phyloP scores from a whole-genome alignment of 2,113 vertebrate genomes.

The Trematocara nigrifrons region DNA sequence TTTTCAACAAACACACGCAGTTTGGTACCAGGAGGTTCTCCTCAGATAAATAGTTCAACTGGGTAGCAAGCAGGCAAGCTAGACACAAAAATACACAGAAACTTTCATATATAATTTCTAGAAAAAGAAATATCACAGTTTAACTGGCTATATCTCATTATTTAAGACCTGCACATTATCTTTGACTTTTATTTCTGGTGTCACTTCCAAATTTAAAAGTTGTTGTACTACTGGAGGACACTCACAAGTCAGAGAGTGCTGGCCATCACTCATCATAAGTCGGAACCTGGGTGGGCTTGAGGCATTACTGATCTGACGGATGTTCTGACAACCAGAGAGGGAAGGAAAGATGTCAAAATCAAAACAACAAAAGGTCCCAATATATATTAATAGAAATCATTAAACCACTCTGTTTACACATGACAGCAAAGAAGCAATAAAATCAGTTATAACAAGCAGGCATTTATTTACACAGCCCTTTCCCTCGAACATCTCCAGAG shows the following conservation, averaged over 20 bases:
- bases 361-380: neutral
- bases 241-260: conserved; percentile 79
- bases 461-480: neutral
- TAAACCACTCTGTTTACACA: neutral
- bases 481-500: neutral
- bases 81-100: neutral
- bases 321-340: conserved; percentile 62
- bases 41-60: conserved; percentile 79
- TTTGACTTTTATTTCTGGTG: neutral
- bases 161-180: neutral
- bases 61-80: conserved; percentile 71
- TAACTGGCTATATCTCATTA: neutral
- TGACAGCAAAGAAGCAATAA: neutral
- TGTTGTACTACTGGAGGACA: neutral
- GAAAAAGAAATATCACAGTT: neutral
- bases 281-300: conserved; percentile 73
- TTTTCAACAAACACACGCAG: conserved; percentile 80
- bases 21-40: conserved; percentile 65
- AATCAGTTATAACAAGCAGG: neutral
- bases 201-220: neutral
- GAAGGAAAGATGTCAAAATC: neutral
- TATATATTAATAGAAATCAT: neutral
- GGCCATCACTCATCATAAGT: conserved; percentile 85
- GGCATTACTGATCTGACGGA: conserved; percentile 59
- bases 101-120: neutral